These are phyloP conservation scores for Rhombomys opimus DNA, from an alignment of 2,113 vertebrate genomes.

Conservation along the genomic window DNA sequence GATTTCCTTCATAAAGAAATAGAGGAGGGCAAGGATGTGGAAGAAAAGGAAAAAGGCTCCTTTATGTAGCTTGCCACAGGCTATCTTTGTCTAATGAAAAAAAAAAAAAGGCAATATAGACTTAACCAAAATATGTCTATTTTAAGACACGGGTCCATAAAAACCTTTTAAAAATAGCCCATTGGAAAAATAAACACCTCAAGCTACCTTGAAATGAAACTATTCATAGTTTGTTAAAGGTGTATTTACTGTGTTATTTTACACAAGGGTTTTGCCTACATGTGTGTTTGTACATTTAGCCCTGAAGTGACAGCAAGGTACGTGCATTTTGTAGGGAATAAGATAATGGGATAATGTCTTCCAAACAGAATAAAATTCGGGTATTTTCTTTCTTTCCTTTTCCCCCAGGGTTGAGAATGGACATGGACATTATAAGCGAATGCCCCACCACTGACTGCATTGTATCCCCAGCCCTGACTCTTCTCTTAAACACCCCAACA, in stretches of 20 bases:
- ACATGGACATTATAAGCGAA: neutral
- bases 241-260: neutral
- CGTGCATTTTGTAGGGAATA: neutral
- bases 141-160: neutral
- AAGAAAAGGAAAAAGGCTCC: neutral
- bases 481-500: conserved; percentile 8
- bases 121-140: neutral
- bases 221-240: neutral
- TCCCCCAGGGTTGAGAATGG: neutral
- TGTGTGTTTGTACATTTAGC: neutral
- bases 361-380: neutral
- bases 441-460: neutral
- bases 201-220: neutral
- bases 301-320: neutral
- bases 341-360: neutral
- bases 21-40: rapidly evolving
- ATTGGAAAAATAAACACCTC: conserved; percentile 5
- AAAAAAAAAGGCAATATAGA: neutral
- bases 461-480: neutral
- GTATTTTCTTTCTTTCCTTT: neutral
- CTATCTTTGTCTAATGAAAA: neutral
- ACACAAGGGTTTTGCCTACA: neutral
- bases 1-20: neutral
- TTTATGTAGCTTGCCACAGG: neutral
- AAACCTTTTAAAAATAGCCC: neutral